Evolutionary conservation across 2,113 vertebrate species (phyloP), one percentile per base, ranked within the genome.

Genomic region (Semicossyphus pulcher): DNA sequence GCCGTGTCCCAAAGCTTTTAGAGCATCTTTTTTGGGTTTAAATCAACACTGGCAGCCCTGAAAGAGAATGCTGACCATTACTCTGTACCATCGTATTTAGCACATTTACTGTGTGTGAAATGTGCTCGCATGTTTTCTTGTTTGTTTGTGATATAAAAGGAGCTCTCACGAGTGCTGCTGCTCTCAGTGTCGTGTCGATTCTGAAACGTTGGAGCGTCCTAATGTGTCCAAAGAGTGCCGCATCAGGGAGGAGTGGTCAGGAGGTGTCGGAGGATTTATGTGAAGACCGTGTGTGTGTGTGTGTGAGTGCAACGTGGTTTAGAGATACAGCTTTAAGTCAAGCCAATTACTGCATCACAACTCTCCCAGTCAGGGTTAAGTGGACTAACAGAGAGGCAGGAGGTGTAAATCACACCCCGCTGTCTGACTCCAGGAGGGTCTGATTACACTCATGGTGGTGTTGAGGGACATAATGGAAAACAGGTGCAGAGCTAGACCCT

Each of bases 321-420:
- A 89, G 53, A 76, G 87, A 71, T 59, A 12, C 51, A 28, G 69
- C 79, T 81, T 84, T 72, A 87, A 87, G 84, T 86, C 57, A 73
- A 79, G 80, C 76, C 76, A 81, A 81, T 91, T 87, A 86, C 52
- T 70, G 65, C 74, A 57, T 76, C 79, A 70, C 76, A 57, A 23
- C 69, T 71, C 80, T 79, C 52, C 45, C 76, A 66, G 65, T 81
- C 79, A 68, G 85, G 76, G 76, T 80, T 90, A 88, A 87, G 77
- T 83, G 74, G 54, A 83, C 81, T 58, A 70, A 83, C 57, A 37
- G 80, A 81, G 70, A 76, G 66, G 58, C 39, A 31, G 49, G 49
- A 69, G 41, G 69, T 1, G 45, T 83, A 83, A 84, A 81, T 84
- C 83, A 72, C 71, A 57, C 75, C 66, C 61, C 0, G 7, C 21